Evolutionary conservation across 2,113 vertebrate species (phyloP).

Genomic region (Catharus minimus): DNA sequence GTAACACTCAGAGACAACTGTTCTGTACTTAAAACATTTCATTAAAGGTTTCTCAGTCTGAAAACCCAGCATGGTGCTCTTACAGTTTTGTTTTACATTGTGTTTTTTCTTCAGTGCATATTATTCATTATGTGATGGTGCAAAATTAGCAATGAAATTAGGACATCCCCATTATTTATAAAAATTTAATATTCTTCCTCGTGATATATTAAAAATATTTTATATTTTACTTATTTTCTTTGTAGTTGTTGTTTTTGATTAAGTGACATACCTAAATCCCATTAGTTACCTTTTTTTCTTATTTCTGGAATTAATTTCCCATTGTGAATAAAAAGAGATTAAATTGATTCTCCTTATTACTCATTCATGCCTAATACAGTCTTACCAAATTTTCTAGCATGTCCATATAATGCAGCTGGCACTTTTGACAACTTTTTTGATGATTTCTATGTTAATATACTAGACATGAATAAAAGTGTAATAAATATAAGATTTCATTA

Average conservation of each 20-base stretch:
- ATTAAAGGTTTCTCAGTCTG: background rate
- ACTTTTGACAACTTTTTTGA: background rate
- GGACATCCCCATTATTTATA: background rate
- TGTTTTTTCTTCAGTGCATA: background rate
- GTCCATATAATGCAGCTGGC: background rate
- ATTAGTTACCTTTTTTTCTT: background rate
- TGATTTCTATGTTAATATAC: background rate
- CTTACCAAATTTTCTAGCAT: background rate
- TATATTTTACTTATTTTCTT: background rate
- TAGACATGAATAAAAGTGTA: background rate
- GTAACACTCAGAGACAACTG: background rate
- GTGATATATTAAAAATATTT: background rate
- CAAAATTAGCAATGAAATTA: background rate
- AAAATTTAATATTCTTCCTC: background rate
- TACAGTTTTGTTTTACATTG: background rate
- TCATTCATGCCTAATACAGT: background rate
- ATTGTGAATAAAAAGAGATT: background rate
- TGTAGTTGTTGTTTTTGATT: background rate
- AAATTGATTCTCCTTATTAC: background rate
- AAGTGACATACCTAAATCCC: background rate
- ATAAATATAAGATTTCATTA: background rate
- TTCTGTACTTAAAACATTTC: conserved; percentile 4
- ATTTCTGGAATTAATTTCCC: background rate
- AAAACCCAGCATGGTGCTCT: conserved; percentile 2
- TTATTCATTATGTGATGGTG: background rate